Base-by-base conservation (phyloP, 1,140 invertebrate species). In the Forficula auricularia region DNA sequence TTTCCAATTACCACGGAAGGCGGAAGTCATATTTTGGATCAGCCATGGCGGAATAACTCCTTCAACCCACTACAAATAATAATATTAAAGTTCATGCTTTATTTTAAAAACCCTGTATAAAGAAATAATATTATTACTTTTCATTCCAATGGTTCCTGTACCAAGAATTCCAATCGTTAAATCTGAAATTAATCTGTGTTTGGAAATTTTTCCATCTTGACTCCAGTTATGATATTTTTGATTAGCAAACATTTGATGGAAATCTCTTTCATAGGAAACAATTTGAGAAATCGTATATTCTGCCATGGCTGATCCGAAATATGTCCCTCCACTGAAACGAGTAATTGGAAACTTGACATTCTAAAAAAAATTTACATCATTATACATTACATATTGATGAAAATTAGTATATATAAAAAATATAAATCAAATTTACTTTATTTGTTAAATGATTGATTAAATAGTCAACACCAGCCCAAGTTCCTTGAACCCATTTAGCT, bases 31-130 rank as follows among this genome's bases (percentile, higher is more conserved):
- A 53, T 18, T 69, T 70, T 52, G 66, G 68, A 10, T 44, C 55
- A 22, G 53, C 63, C n/a, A 72, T 72, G 66, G 62, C 60, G 0
- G 70, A 72, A 52, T 72, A 70, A n/a, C n/a, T n/a, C n/a, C n/a
- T n/a, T n/a, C n/a, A n/a, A n/a, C n/a, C n/a, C n/a, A n/a, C n/a
- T n/a, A n/a, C n/a, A n/a, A n/a, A n/a, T n/a, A n/a, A n/a, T n/a
- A n/a, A n/a, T n/a, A n/a, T n/a, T n/a, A n/a, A n/a, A n/a, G n/a
- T n/a, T n/a, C n/a, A n/a, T n/a, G n/a, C n/a, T n/a, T n/a, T n/a
- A n/a, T n/a, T n/a, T n/a, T n/a, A n/a, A n/a, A n/a, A n/a, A n/a
- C n/a, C n/a, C n/a, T n/a, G n/a, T n/a, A n/a, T n/a, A n/a, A n/a
- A n/a, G n/a, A n/a, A n/a, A n/a, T n/a, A n/a, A n/a, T n/a, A n/a